These are phyloP conservation scores for Anarsia innoxiella DNA, from an alignment of 2,888 invertebrate genomes.

Conservation along the genomic window DNA sequence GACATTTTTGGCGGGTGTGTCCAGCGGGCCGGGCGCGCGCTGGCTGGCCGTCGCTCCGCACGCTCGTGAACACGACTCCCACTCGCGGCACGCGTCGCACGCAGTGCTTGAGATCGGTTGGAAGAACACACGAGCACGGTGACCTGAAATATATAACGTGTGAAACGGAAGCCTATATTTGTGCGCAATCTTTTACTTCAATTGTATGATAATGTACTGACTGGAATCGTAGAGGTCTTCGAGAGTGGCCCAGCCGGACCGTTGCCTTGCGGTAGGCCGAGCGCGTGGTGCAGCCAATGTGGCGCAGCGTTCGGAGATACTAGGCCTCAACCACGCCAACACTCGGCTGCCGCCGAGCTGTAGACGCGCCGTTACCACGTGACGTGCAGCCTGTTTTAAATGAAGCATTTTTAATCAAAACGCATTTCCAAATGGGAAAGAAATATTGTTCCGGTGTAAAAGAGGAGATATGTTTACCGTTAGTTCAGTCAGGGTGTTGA, in stretches of 20 bases:
- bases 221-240: slow-evolving; percentile 95
- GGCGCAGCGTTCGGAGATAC: slow-evolving; percentile 81
- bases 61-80: slow-evolving; percentile 56
- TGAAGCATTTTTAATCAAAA: too few species aligned
- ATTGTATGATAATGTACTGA: too few species aligned
- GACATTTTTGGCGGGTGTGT: neutral
- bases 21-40: slow-evolving; percentile 11
- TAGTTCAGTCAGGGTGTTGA: slow-evolving; percentile 81
- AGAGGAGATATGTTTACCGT: too few species aligned
- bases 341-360: slow-evolving; percentile 41
- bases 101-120: slow-evolving; percentile 80
- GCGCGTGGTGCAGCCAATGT: slow-evolving; percentile 89
- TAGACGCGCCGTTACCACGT: slow-evolving; percentile 52
- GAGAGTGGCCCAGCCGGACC: slow-evolving; percentile 88
- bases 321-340: slow-evolving; percentile 62
- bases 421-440: too few species aligned
- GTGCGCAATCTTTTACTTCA: neutral
- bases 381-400: slow-evolving; percentile 54
- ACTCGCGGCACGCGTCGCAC: slow-evolving; percentile 87
- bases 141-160: slow-evolving; percentile 66
- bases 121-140: slow-evolving; percentile 89
- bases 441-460: too few species aligned
- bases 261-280: slow-evolving; percentile 89
- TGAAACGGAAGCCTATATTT: neutral
- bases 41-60: slow-evolving; percentile 49